Percentiles rank a stretch among this genome's conserved stretches.
These are phyloP conservation scores for Ifrita kowaldi DNA, from an alignment of 2,113 vertebrate species.

Conservation along the genomic window DNA sequence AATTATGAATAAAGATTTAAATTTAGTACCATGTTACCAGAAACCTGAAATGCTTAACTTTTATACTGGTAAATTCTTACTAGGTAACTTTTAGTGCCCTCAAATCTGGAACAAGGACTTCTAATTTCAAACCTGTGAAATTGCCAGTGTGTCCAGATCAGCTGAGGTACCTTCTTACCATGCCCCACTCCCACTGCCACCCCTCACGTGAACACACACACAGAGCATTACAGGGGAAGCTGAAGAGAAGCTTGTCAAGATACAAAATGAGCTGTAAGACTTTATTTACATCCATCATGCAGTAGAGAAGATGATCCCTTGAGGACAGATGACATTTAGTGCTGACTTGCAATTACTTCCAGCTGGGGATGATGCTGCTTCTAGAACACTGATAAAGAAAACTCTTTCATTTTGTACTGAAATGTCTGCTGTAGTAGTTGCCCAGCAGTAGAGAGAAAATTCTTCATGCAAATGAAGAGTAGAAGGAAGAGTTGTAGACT, in stretches of 20 bases:
- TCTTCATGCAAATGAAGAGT: background rate
- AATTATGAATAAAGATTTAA: background rate
- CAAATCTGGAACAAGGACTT: background rate
- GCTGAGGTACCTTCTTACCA: background rate
- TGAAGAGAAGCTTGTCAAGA: background rate
- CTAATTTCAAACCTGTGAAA: background rate
- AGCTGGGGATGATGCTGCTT: background rate
- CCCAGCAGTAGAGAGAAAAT: background rate
- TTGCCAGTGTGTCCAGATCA: background rate
- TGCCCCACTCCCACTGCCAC: background rate
- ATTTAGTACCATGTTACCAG: background rate
- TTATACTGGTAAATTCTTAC: background rate
- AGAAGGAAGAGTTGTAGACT: background rate
- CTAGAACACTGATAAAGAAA: background rate
- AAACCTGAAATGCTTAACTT: background rate
- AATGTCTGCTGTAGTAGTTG: background rate
- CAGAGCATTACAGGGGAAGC: background rate
- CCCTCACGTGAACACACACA: accelerated
- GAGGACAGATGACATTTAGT: background rate
- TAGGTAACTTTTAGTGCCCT: background rate
- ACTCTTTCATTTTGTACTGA: background rate
- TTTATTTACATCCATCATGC: background rate
- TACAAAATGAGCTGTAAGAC: background rate
- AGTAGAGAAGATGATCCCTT: background rate
- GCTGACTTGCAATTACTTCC: background rate